These are phyloP conservation scores for Zelleria hepariella DNA, from an alignment of 2,888 invertebrate species.

Conservation along the genomic window DNA sequence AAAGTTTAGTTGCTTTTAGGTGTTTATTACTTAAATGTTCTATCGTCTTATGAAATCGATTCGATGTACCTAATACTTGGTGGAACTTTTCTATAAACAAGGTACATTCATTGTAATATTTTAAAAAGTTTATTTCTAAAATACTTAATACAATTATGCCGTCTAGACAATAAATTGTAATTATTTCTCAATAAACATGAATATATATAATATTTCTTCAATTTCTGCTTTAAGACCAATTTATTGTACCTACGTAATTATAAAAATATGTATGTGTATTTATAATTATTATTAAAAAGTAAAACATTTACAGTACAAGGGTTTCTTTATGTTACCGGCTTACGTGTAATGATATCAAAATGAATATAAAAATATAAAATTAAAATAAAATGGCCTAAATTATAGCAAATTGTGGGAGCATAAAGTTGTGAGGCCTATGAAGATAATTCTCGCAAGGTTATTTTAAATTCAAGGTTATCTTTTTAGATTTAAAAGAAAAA, in stretches of 20 bases:
- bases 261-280: background rate
- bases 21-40: background rate
- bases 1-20: background rate
- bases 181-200: background rate
- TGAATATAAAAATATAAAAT: slow-evolving; percentile 3
- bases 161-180: slow-evolving; percentile 9
- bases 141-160: slow-evolving; percentile 2
- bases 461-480: slow-evolving; percentile 27
- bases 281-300: background rate
- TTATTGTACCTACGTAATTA: background rate
- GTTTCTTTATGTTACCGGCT: background rate
- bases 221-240: background rate
- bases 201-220: background rate
- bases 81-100: background rate
- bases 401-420: slow-evolving; percentile 20
- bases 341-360: background rate
- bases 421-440: slow-evolving; percentile 32
- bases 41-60: background rate
- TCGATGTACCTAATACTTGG: background rate
- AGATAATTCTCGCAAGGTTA: slow-evolving; percentile 28
- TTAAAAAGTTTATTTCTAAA: background rate
- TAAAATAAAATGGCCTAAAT: slow-evolving; percentile 30
- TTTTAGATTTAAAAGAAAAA: slow-evolving; percentile 42
- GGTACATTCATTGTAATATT: background rate
- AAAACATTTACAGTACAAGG: background rate